phyloP scores from a whole-genome alignment of 2,113 vertebrate species.

The Crotalus horridus region DNA sequence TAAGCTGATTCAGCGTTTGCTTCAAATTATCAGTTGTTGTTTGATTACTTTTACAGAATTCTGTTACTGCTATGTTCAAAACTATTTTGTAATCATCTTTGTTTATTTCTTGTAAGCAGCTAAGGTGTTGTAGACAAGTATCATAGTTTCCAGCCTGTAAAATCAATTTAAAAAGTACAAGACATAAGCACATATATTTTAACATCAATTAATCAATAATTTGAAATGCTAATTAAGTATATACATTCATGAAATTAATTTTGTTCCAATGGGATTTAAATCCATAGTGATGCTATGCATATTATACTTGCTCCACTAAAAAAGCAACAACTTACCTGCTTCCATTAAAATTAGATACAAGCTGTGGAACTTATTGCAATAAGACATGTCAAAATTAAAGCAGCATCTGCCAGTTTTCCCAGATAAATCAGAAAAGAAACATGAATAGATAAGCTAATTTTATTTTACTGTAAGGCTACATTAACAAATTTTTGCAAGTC shows the following conservation, averaged over 20 bases:
- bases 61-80: constrained; percentile 89
- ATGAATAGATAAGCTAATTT: not conserved
- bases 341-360: not conserved
- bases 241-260: not conserved
- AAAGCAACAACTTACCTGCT: not conserved
- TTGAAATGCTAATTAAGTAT: not conserved
- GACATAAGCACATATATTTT: constrained; percentile 29
- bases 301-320: not conserved
- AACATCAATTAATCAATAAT: not conserved
- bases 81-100: constrained; percentile 97
- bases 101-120: constrained; percentile 88
- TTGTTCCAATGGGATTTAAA: not conserved
- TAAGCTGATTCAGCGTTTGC: constrained; percentile 86
- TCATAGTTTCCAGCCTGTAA: constrained; percentile 89
- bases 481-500: not conserved
- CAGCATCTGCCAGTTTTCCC: not conserved
- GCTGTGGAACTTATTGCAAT: not conserved
- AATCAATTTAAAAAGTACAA: constrained; percentile 34
- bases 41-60: constrained; percentile 95
- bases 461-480: not conserved
- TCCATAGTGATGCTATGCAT: not conserved
- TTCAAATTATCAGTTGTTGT: constrained; percentile 87
- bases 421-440: not conserved
- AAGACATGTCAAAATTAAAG: not conserved
- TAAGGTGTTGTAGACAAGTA: constrained; percentile 84